phyloP scores from a whole-genome alignment of 2,888 invertebrate species.

The Keiferia lycopersicella region DNA sequence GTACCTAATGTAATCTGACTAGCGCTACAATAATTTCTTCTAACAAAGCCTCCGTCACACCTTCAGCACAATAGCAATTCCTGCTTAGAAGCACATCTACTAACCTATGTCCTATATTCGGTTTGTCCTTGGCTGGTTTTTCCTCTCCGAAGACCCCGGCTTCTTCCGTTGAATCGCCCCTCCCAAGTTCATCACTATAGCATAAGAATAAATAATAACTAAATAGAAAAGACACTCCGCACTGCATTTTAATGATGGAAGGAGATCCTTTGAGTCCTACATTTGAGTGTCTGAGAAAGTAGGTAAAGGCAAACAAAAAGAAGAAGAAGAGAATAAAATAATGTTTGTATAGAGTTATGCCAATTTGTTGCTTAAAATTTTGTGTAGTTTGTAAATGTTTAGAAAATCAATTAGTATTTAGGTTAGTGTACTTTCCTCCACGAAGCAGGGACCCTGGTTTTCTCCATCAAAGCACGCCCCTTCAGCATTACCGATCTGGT shows the following conservation, averaged over 20 bases:
- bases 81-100: slow-evolving; percentile 21
- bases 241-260: background rate
- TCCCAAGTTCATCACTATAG: slow-evolving; percentile 19
- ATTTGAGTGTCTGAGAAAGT: background rate
- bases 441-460: background rate
- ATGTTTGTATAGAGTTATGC: background rate
- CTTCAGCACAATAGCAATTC: slow-evolving; percentile 16
- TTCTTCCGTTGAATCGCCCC: slow-evolving; percentile 47
- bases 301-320: background rate
- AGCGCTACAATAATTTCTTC: slow-evolving; percentile 12
- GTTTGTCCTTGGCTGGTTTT: slow-evolving; percentile 90
- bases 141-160: slow-evolving; percentile 68
- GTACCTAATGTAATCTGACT: slow-evolving; percentile 5
- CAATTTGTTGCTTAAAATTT: background rate
- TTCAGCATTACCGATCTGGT: background rate
- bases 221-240: slow-evolving; percentile 7
- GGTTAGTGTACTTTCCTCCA: background rate
- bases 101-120: slow-evolving; percentile 94
- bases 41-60: slow-evolving; percentile 10
- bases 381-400: slow-evolving; percentile 6
- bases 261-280: background rate
- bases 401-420: background rate
- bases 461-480: slow-evolving; percentile 6
- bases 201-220: slow-evolving; percentile 17
- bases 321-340: background rate